phyloP scores from a whole-genome alignment of 23 tunicate species.

The Clavelina lepadiformis region DNA sequence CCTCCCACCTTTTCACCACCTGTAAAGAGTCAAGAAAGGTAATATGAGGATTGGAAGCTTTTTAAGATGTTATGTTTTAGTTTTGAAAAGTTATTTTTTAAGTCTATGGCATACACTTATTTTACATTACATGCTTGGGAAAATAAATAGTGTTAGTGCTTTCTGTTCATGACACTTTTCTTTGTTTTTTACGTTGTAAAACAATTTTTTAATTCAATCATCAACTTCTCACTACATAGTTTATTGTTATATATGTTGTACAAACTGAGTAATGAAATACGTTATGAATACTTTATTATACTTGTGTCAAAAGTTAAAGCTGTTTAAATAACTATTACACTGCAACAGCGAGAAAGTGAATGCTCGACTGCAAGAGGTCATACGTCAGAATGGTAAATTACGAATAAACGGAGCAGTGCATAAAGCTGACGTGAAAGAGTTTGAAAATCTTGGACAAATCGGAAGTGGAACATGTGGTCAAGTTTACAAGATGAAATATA shows the following conservation, averaged over 20 bases:
- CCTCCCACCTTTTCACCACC: constrained; percentile 37
- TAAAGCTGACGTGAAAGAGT: constrained; percentile 32
- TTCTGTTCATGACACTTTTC: neutral
- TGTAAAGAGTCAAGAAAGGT: constrained; percentile 55
- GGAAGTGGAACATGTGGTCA: constrained; percentile 97
- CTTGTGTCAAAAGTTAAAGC: too few species aligned
- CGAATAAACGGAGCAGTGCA: constrained; percentile 32
- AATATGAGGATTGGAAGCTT: neutral
- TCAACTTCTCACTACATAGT: too few species aligned
- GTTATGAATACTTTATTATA: too few species aligned
- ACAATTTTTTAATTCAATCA: neutral
- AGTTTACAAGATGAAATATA: constrained; percentile 78
- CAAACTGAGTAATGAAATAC: too few species aligned
- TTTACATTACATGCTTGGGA: neutral
- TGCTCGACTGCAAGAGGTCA: constrained; percentile 63
- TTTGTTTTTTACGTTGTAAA: neutral
- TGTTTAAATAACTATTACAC: too few species aligned
- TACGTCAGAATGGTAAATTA: constrained; percentile 65
- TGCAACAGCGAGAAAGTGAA: constrained; percentile 57
- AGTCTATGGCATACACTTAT: too few species aligned
- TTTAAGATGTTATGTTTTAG: neutral
- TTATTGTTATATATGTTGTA: too few species aligned
- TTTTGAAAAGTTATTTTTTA: too few species aligned
- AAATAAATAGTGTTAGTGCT: neutral
- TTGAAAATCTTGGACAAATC: constrained; percentile 82